A percentile compares a stretch with the other conserved stretches of the same genome.
Evolutionary conservation across 2,797 vertebrate species (phyloP).

Genomic region (Hephaestus fuliginosus): DNA sequence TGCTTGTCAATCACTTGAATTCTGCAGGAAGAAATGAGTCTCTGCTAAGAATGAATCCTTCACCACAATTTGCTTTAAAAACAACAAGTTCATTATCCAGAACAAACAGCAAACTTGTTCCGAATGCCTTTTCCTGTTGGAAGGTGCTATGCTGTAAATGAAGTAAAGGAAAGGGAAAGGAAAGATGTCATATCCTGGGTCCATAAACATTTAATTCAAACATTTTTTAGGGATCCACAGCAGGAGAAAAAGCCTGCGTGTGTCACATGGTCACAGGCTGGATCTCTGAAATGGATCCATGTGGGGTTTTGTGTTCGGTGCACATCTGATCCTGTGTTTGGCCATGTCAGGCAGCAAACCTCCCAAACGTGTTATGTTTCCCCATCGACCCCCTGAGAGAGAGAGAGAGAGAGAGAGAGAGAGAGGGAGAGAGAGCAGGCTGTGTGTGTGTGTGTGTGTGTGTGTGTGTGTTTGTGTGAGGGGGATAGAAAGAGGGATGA

Average conservation of each 20-base stretch:
- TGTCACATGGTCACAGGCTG: background rate
- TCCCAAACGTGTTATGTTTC: slow-evolving; percentile 48
- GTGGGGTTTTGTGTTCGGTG: slow-evolving; percentile 1
- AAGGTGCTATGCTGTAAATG: background rate
- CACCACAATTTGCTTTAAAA: background rate
- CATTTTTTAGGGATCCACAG: background rate
- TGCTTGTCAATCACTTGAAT: background rate
- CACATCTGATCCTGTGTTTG: slow-evolving; percentile 45
- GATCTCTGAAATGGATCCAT: slow-evolving; percentile 10
- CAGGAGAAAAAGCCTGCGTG: too few relatives aligned
- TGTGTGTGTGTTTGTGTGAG: slow-evolving; percentile 13
- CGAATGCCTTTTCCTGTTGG: background rate
- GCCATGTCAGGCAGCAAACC: slow-evolving; percentile 31
- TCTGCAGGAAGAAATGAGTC: too few relatives aligned
- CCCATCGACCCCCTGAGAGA: slow-evolving; percentile 14
- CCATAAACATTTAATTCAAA: background rate
- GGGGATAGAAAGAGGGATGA: background rate
- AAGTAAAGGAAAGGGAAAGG: background rate
- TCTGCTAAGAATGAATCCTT: background rate
- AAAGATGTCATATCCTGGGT: background rate
- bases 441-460: slow-evolving; percentile 9
- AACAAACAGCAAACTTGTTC: too few relatives aligned
- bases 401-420: background rate
- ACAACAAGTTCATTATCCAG: too few relatives aligned
- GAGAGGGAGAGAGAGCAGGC: slow-evolving; percentile 4